phyloP scores from a whole-genome alignment of 2,113 vertebrate genomes.

The Acrocephalus arundinaceus region DNA sequence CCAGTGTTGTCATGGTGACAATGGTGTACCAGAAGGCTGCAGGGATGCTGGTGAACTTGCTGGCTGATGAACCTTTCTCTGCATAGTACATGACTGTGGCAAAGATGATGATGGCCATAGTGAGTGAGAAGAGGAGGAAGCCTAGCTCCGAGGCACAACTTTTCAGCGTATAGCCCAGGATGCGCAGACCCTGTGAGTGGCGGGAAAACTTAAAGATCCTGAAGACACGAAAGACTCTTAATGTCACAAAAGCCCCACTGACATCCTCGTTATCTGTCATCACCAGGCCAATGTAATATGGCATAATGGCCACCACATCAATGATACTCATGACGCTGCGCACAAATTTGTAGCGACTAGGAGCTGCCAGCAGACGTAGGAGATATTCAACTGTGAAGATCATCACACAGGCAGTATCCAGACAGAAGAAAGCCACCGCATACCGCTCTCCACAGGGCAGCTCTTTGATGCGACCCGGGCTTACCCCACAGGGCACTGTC shows the following conservation, averaged over 20 bases:
- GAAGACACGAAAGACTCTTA: slow-evolving; percentile 95
- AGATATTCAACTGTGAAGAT: slow-evolving; percentile 97
- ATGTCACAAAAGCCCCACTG: slow-evolving; percentile 95
- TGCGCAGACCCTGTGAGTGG: slow-evolving; percentile 95
- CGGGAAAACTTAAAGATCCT: slow-evolving; percentile 99
- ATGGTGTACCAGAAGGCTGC: slow-evolving; percentile 99
- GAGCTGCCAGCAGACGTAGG: slow-evolving; percentile 88
- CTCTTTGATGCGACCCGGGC: slow-evolving; percentile 75
- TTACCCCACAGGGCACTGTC: slow-evolving; percentile 88
- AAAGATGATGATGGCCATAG: slow-evolving; percentile 99
- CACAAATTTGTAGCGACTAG: slow-evolving; percentile 90
- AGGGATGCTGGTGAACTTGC: slow-evolving; percentile 98
- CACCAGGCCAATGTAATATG: slow-evolving; percentile 94
- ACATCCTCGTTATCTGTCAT: slow-evolving; percentile 98
- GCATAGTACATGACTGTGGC: slow-evolving; percentile 99
- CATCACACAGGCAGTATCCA: slow-evolving; percentile 98
- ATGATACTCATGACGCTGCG: slow-evolving; percentile 97
- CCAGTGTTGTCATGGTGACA: slow-evolving; percentile 98
- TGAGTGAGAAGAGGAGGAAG: slow-evolving; percentile 97
- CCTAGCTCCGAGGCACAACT: slow-evolving; percentile 97
- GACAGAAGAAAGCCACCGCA: slow-evolving; percentile 93
- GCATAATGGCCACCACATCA: slow-evolving; percentile 97
- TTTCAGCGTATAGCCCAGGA: slow-evolving; percentile 95
- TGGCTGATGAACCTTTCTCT: slow-evolving; percentile 91
- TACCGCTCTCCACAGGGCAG: slow-evolving; percentile 92